Base-by-base conservation (phyloP, 64 coral and sea anemone genomes). In the Porites lutea region DNA sequence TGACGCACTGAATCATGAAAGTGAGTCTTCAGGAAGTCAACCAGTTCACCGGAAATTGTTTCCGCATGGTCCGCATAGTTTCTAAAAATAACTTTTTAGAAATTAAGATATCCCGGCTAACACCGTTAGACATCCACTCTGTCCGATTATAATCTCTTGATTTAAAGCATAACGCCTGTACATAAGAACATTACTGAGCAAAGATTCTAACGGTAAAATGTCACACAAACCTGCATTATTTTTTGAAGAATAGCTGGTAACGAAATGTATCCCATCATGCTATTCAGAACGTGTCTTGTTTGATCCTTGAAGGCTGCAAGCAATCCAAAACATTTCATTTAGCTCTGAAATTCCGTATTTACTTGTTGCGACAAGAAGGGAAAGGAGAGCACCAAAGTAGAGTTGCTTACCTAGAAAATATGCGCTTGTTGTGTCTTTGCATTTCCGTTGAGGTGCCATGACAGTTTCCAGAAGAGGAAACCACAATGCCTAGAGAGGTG, bases 221-320 rank as follows among this genome's bases (percentile, higher is more conserved):
- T 22, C 52, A 10, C 6, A 83, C 48, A 45, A 76, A 98, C 96
- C 93, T 98, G 94, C 85, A 99, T 96, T 74, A 96, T 99, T 52
- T 96, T 96, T 72, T 99, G 97, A 43, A 99, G 52, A 55, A 99
- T 99, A 14, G 94, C 94, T 27, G 97, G 97, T 60, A 99, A 86
- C 59, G 97, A 92, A 23, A 99, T 99, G 78, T 99, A 95, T 79
- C 97, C 97, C 88, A 95, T 99, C 97, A 99, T 99, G 88, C 97
- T 96, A 76, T 99, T 99, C 54, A 99, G 70, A 10, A 99, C 97
- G 57, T 99, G 97, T 48, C 97, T 92, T 65, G 97, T 99, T 52
- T 96, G 91, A 88, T 99, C 97, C 22, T 99, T 99, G 54, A 99
- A 96, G 53, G 88, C 97, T 99, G 54, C 10, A 91, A 93, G 13